Base-by-base conservation (phyloP, 2,113 vertebrate genomes). In the Nesogale talazaci region DNA sequence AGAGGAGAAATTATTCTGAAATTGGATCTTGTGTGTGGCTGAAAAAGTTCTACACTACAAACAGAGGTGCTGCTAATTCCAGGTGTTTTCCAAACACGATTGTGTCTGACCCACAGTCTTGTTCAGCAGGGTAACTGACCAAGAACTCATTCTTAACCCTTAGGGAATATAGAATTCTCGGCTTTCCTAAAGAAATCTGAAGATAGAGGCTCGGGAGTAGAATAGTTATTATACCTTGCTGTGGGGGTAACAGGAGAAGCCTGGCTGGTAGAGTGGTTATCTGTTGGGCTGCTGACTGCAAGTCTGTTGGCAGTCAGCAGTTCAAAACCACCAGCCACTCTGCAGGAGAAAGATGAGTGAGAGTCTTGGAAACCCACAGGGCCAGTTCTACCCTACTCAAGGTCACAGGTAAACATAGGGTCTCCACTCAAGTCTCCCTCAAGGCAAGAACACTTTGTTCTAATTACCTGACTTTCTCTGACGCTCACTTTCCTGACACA, bases 121-220 rank as follows among this genome's bases (percentile, higher is more conserved):
- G 65, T n/a, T 86, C 65, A 46, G 80, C 59, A 90, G 46, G 12
- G 16, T 83, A 92, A 89, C 7, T 29, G 36, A 89, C 90, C 82
- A 82, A 76, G 92, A 88, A 81, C 19, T n/a, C 46, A 79, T 86
- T 91, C 57, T 63, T 69, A 74, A 78, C n/a, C 65, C 79, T 79
- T 67, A 6, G 6, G 29, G n/a, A 9, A 10, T 63, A 69, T 61
- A 84, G 11, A 83, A 89, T 80, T 56, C 65, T 81, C 75, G 46
- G n/a, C 23, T 40, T 89, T 86, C 67, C 70, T 63, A 36, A 36
- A 83, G 40, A 93, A 88, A 85, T 46, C 34, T 86, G 85, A 93
- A 31, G 61, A 27, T 19, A 83, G 0, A 70, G 22, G 31, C 27
- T 36, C 63, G 82, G 1, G 25, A 67, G 67, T 15, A 80, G 42